Evolutionary conservation across 2,797 vertebrate species (phyloP).

Genomic region (Furcifer pardalis): DNA sequence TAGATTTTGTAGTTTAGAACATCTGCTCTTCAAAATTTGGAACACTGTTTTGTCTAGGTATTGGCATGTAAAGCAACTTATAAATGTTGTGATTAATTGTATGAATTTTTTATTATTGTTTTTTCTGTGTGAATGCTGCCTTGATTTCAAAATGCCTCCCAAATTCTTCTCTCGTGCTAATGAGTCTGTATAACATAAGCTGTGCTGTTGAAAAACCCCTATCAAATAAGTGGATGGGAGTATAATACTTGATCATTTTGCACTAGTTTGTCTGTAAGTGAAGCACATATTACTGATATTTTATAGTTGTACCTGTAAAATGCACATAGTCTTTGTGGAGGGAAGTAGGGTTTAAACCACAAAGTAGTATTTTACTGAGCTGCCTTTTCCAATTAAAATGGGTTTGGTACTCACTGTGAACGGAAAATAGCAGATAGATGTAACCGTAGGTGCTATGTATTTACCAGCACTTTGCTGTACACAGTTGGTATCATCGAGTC

Average conservation of each 20-base stretch:
- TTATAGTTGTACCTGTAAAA: neutral
- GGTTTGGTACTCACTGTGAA: neutral
- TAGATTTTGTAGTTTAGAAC: neutral
- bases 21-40: neutral
- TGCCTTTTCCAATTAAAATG: neutral
- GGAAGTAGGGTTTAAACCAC: neutral
- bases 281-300: neutral
- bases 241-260: too few species aligned
- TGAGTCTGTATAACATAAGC: neutral
- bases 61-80: neutral
- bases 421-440: neutral
- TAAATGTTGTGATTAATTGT: neutral
- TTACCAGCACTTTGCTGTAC: neutral
- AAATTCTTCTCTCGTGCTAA: neutral
- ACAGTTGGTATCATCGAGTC: neutral
- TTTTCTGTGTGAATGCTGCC: neutral
- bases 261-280: constrained; percentile 7
- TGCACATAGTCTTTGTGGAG: too few species aligned
- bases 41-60: too few species aligned
- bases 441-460: neutral
- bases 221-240: neutral
- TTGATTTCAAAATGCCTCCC: neutral
- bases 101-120: neutral
- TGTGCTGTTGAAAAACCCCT: neutral
- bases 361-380: neutral